Evolutionary conservation across 1,140 invertebrate genomes (phyloP).

Genomic region (Geopemphigus sp.): DNA sequence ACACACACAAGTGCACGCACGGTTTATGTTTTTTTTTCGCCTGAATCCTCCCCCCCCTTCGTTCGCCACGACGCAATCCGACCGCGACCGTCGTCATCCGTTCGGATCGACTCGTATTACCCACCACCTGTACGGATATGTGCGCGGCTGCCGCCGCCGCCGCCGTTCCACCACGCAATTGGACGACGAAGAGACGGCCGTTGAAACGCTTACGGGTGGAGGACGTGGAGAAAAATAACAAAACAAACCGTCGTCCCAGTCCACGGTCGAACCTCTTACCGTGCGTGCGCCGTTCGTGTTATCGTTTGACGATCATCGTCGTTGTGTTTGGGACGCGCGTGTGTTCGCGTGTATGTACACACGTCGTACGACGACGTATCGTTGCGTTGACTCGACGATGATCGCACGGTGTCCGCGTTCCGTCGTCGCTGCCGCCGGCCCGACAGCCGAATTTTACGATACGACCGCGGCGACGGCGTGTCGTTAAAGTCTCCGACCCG

Average conservation of each 20-base stretch:
- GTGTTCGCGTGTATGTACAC: background rate
- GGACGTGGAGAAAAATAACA: background rate
- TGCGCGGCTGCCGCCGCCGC: background rate
- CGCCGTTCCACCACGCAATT: background rate
- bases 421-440: too few relatives aligned
- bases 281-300: background rate
- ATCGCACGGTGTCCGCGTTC: background rate
- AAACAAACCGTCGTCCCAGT: background rate
- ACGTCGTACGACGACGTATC: background rate
- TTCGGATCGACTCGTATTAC: background rate
- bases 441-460: background rate
- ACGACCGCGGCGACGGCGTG: background rate
- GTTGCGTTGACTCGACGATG: background rate
- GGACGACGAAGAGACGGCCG: background rate
- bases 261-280: background rate
- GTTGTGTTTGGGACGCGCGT: background rate
- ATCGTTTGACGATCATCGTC: background rate
- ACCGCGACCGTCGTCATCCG: too few relatives aligned
- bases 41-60: background rate
- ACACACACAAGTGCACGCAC: background rate
- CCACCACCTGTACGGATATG: background rate
- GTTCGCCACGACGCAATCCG: background rate
- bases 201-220: background rate
- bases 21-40: background rate
- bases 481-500: conserved; percentile 31